Conservation (phyloP, 2,797 vertebrate species). For the Crenichthys baileyi region DNA sequence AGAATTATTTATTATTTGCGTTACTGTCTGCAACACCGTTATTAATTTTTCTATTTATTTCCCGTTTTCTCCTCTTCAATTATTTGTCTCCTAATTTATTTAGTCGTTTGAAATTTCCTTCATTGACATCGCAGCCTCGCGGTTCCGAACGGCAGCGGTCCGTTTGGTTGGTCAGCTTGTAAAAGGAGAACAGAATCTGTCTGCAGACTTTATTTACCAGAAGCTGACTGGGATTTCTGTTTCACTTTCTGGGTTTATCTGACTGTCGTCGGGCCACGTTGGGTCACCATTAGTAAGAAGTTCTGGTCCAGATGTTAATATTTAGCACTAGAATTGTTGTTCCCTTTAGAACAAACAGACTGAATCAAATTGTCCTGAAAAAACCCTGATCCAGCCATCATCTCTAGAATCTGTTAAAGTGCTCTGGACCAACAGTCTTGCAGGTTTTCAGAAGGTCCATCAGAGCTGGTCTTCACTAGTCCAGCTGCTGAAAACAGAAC, state of each 20-base stretch:
- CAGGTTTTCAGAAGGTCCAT: no score
- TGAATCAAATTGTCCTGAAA: no score
- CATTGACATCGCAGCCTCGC: not conserved
- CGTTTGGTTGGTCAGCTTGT: not conserved
- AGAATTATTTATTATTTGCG: no score
- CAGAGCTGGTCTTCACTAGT: no score
- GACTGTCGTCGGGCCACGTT: not conserved
- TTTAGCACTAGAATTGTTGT: no score
- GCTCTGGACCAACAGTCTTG: no score
- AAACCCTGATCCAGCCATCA: no score
- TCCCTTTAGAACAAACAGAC: no score
- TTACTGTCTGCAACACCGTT: not conserved
- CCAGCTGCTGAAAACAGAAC: no score
- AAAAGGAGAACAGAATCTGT: not conserved
- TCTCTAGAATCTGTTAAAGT: no score
- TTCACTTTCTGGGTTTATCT: not conserved
- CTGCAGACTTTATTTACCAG: not conserved
- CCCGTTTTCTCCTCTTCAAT: not conserved
- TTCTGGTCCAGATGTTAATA: no score
- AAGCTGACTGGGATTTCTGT: not conserved
- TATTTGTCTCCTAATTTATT: not conserved
- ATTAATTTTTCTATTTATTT: not conserved
- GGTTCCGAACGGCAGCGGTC: not conserved
- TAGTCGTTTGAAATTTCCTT: not conserved
- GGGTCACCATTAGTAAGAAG: no score